phyloP scores from a whole-genome alignment of 2,797 vertebrate species.

The Linurgus olivaceus region DNA sequence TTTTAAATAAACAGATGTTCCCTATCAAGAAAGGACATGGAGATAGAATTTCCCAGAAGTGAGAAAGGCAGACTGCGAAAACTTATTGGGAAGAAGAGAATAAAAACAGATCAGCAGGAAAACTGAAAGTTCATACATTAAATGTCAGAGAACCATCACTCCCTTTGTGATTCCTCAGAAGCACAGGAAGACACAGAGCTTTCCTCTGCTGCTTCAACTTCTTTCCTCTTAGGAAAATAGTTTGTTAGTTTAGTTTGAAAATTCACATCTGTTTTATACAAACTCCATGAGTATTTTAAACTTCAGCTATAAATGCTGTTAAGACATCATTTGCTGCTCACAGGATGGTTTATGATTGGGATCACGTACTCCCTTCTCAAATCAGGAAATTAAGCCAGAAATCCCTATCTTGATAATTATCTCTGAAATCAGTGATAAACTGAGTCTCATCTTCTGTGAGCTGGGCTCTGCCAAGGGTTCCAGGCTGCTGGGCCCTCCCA shows the following conservation, averaged over 20 bases:
- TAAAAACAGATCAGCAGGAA: neutral
- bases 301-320: conserved; percentile 18
- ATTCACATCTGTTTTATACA: conserved; percentile 58
- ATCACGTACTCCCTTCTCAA: conserved; percentile 25
- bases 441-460: neutral
- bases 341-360: conserved; percentile 36
- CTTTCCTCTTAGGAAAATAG: neutral
- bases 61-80: neutral
- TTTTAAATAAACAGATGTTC: conserved; percentile 25
- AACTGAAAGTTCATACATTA: neutral
- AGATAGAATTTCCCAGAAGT: neutral
- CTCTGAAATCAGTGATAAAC: neutral
- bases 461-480: neutral
- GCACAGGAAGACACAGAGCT: neutral
- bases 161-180: neutral
- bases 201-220: neutral
- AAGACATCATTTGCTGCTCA: conserved; percentile 14
- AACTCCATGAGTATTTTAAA: conserved; percentile 23
- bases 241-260: conserved; percentile 48
- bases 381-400: conserved; percentile 23
- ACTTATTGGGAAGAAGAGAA: neutral
- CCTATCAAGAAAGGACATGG: neutral
- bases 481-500: neutral
- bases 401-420: neutral
- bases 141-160: neutral